Conservation (phyloP, 2,888 invertebrate genomes). For the Pheosia tremula region DNA sequence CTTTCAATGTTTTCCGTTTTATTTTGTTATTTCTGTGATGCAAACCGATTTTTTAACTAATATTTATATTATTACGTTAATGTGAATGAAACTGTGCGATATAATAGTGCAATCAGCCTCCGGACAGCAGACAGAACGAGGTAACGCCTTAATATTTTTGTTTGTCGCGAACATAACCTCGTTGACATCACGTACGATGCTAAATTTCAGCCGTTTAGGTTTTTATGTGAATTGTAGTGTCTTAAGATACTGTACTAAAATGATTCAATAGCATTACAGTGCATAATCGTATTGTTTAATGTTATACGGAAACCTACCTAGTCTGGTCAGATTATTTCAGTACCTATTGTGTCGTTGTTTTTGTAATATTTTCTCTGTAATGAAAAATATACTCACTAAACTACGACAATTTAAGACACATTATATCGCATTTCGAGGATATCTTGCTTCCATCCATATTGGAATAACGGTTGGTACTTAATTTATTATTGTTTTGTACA, state of each 20-base stretch:
- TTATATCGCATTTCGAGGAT: neutral
- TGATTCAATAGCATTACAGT: conserved; percentile 8
- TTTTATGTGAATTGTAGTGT: conserved; percentile 36
- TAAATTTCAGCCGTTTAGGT: conserved; percentile 64
- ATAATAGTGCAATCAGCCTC: conserved; percentile 70
- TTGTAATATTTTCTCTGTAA: too few relatives aligned
- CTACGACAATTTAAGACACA: too few relatives aligned
- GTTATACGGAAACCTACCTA: too few relatives aligned
- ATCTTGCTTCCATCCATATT: neutral
- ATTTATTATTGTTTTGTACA: too few relatives aligned
- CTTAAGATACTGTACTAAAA: conserved; percentile 29
- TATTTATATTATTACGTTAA: conserved; percentile 67
- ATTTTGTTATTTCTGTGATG: conserved; percentile 84
- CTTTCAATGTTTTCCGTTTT: conserved; percentile 85
- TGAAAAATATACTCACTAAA: too few relatives aligned
- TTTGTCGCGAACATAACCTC: conserved; percentile 84
- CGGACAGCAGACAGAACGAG: conserved; percentile 70
- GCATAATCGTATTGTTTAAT: too few relatives aligned
- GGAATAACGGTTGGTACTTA: too few relatives aligned
- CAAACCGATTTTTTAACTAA: conserved; percentile 81
- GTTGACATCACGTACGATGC: conserved; percentile 67
- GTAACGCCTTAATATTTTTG: conserved; percentile 85
- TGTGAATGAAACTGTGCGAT: conserved; percentile 75
- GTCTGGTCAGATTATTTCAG: too few relatives aligned
- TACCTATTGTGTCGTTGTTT: too few relatives aligned